Evolutionary conservation across 2,113 vertebrate genomes (phyloP), one percentile per base, ranked within the genome.

Genomic region (Notechis scutatus): DNA sequence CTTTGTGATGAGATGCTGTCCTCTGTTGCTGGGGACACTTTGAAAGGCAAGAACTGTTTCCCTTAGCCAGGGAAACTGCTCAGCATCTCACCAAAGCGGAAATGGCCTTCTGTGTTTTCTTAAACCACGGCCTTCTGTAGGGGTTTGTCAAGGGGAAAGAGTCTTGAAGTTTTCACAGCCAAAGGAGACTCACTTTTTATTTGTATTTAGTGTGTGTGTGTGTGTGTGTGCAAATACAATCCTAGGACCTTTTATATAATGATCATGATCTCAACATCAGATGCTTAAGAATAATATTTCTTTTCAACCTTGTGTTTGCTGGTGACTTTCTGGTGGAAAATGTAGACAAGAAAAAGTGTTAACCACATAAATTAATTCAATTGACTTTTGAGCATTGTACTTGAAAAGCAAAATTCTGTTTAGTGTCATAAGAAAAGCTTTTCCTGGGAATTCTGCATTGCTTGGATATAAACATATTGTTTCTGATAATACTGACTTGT

Each of bases 101-200:
- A 23, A 1, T 50, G 0, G 0, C 6, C 18, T 85, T 2, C 4
- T 3, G 9, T 24, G 85, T 39, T 59, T 0, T 0, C 64, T 74
- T 74, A 34, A 74, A 34, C 8, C 64, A 18, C 18, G 64, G 64
- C 69, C 69, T 74, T 39, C 69, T 7, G n/a, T 20, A 3, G 69
- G n/a, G 6, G 15, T 20, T 39, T 81, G 69, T 81, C 15, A 81
- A 81, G 5, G n/a, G 34, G 69, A 81, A 34, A 74, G n/a, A 20
- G 69, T 81, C 15, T 81, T 74, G 64, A 74, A 74, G 0, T 24
- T 54, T 87, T 90, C 61, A 20, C 57, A 15, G 56, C n/a, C 47
- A 52, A 15, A 7, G 15, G 0, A 54, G 86, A n/a, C 14, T 29
- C 12, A 6, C 86, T n/a, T 54, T 87, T 54, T 18, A 54, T n/a